A percentile compares a stretch with the other conserved stretches of the same genome.
These are phyloP conservation scores for Chaetodon trifasciatus DNA, from an alignment of 2,797 vertebrate species.

Conservation along the genomic window DNA sequence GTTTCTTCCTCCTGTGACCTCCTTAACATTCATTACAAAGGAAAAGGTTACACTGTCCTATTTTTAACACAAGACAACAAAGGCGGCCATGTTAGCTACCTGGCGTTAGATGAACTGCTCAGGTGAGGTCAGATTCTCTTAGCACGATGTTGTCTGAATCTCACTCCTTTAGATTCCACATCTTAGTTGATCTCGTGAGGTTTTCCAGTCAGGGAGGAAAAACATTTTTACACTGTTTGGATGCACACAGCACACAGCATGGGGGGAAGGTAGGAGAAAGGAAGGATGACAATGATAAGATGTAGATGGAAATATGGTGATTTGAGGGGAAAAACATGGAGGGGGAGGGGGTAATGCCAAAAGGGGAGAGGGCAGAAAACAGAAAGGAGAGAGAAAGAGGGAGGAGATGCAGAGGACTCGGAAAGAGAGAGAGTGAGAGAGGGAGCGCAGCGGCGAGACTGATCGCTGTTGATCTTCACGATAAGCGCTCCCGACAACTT, in stretches of 20 bases:
- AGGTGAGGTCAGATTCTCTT: conserved; percentile 17
- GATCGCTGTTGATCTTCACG: conserved; percentile 90
- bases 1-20: conserved; percentile 2
- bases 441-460: conserved; percentile 79
- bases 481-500: conserved; percentile 96
- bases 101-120: background rate
- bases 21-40: background rate
- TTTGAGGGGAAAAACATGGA: conserved; percentile 77
- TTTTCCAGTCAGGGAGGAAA: conserved; percentile 33
- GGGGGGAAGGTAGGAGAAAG: conserved; percentile 57
- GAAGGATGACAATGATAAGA: conserved; percentile 69
- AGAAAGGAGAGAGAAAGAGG: conserved; percentile 64
- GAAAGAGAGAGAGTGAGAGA: conserved; percentile 56
- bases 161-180: conserved; percentile 19
- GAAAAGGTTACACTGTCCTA: background rate
- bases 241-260: conserved; percentile 37
- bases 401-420: conserved; percentile 67
- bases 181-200: conserved; percentile 22
- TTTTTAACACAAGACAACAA: conserved; percentile 3
- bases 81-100: background rate
- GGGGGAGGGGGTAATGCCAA: conserved; percentile 70
- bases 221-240: conserved; percentile 27
- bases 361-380: conserved; percentile 79
- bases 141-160: background rate
- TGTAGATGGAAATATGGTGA: conserved; percentile 82